Evolutionary conservation across 2,888 invertebrate genomes (phyloP).

Genomic region (Tetheella fluctuosa): DNA sequence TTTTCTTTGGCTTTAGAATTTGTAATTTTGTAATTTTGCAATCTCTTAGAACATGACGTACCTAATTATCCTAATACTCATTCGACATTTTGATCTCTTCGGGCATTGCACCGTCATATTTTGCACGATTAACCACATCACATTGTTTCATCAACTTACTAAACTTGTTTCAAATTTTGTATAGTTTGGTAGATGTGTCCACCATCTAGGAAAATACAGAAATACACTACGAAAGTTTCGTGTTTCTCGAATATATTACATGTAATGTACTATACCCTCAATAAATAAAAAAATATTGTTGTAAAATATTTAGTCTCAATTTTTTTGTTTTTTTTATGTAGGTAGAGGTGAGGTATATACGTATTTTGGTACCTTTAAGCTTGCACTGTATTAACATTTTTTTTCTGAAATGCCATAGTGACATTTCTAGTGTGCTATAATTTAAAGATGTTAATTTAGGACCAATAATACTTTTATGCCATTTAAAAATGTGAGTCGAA

Average conservation of each 20-base stretch:
- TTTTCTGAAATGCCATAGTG: too few relatives aligned
- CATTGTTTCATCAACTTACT: neutral
- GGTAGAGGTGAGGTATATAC: too few relatives aligned
- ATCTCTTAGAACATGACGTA: constrained; percentile 21
- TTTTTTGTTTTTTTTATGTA: too few relatives aligned
- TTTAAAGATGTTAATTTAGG: too few relatives aligned
- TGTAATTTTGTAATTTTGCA: constrained; percentile 21
- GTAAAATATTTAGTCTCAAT: too few relatives aligned
- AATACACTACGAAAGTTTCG: neutral
- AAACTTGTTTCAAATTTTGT: neutral
- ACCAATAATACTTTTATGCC: neutral
- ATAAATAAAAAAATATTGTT: neutral
- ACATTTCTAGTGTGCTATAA: too few relatives aligned
- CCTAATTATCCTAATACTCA: constrained; percentile 15
- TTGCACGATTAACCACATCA: neutral
- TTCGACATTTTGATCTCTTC: constrained; percentile 17
- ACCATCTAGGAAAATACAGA: neutral
- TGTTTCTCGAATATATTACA: neutral
- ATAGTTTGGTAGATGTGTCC: neutral
- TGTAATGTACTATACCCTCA: neutral
- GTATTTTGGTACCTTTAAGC: too few relatives aligned
- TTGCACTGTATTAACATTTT: neutral
- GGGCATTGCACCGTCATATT: constrained; percentile 16
- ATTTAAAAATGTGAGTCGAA: neutral
- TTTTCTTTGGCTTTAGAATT: constrained; percentile 28